Evolutionary conservation across 64 coral and sea anemone genomes (phyloP).

Genomic region (Catalaphyllia jardinei): DNA sequence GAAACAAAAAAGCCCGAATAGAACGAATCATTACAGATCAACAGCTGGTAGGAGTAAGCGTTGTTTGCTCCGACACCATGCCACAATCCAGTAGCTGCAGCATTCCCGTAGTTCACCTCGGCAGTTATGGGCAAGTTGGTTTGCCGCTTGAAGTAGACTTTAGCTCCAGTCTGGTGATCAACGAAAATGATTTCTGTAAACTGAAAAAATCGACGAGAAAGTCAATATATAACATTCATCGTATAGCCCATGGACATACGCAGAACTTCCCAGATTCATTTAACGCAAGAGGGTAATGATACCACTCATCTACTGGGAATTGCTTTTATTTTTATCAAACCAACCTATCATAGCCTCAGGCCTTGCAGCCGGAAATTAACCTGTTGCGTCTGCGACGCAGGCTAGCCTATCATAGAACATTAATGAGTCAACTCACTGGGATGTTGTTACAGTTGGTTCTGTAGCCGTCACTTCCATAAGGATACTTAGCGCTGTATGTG

Average conservation of each 20-base stretch:
- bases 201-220: background rate
- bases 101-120: background rate
- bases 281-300: too few relatives aligned
- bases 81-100: background rate
- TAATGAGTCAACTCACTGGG: background rate
- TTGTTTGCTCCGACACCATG: background rate
- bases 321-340: too few relatives aligned
- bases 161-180: background rate
- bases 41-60: background rate
- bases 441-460: constrained; percentile 18
- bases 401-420: too few relatives aligned
- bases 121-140: background rate
- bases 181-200: background rate
- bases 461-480: constrained; percentile 42
- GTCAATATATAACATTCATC: background rate
- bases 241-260: too few relatives aligned
- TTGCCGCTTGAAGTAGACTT: background rate
- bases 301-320: too few relatives aligned
- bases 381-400: too few relatives aligned
- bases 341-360: too few relatives aligned
- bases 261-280: too few relatives aligned
- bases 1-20: background rate
- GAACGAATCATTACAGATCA: background rate
- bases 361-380: too few relatives aligned
- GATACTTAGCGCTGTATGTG: background rate